Evolutionary conservation across 2,797 vertebrate species (phyloP), one percentile per base, ranked within the genome.

Genomic region (Hapalemur alaotrensis): DNA sequence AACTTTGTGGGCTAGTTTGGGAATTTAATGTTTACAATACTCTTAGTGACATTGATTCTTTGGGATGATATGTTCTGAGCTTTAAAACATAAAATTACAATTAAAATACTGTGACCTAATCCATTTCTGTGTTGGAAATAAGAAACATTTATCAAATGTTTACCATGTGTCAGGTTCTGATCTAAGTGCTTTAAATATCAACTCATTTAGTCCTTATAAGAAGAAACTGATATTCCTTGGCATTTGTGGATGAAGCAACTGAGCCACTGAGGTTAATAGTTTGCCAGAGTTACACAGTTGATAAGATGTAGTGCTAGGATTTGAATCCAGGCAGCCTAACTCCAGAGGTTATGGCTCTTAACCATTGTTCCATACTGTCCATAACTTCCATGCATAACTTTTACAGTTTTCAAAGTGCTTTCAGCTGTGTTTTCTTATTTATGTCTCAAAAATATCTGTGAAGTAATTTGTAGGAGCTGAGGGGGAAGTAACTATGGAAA

Each of bases 71-170:
- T 48, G 17, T 88, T 69, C 82, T 91, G 43, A 88, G 43, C n/a
- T 86, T 91, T 88, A 88, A 81, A 87, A 28, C 81, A 70, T 13
- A 85, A 81, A 89, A 75, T 86, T 52, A 41, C 32, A 43, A 61
- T n/a, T 23, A 92, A n/a, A 63, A 38, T 57, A 86, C 86, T 72
- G 14, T 86, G 70, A 78, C 59, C 7, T 73, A 95, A 81, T 20
- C 43, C 35, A 82, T 54, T 91, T 78, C 61, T 78, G 63, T 82
- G 59, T 63, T 95, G 46, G 46, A 86, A 96, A 85, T 76, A 86
- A 46, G 67, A 35, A 80, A 73, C 78, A 17, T 41, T 80, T 84
- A 80, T 80, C 18, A 89, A 50, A 32, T 57, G 41, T 93, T 89
- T 89, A 52, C 22, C 79, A 1, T 25, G 9, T 65, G 32, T 72